Evolutionary conservation across 2,888 invertebrate species (phyloP).

Genomic region (Drosophila algonquin): DNA sequence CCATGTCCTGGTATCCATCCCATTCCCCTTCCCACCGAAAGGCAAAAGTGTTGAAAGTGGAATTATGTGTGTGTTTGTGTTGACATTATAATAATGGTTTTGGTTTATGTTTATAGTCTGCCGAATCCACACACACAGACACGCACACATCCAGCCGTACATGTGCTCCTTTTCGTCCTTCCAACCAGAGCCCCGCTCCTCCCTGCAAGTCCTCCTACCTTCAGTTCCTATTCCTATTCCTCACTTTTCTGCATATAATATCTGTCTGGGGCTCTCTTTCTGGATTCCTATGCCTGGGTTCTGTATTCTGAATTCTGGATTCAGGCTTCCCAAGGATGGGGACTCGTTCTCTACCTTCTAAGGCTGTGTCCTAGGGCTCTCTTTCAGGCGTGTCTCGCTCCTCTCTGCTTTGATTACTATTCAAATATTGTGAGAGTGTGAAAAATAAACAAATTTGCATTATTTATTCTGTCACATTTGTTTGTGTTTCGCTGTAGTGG

Average conservation of each 20-base stretch:
- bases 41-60: conserved; percentile 68
- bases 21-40: conserved; percentile 19
- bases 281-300: neutral
- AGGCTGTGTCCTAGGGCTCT: conserved; percentile 1
- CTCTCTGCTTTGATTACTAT: conserved; percentile 54
- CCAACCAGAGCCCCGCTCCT: too few species aligned
- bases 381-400: conserved; percentile 2
- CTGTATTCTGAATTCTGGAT: neutral
- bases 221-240: neutral
- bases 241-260: conserved; percentile 4
- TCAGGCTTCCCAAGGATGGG: too few species aligned
- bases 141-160: conserved; percentile 15
- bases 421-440: conserved; percentile 66
- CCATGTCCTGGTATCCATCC: conserved; percentile 1
- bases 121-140: conserved; percentile 40
- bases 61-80: conserved; percentile 70
- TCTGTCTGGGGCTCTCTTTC: conserved; percentile 6
- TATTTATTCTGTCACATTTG: conserved; percentile 51
- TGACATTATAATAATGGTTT: conserved; percentile 71
- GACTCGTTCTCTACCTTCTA: neutral
- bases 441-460: conserved; percentile 64
- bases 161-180: conserved; percentile 41
- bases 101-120: conserved; percentile 70
- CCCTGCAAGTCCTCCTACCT: neutral
- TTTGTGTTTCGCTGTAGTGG: conserved; percentile 18